phyloP scores from a whole-genome alignment of 1,140 invertebrate genomes.

The Zaprionus inermis region DNA sequence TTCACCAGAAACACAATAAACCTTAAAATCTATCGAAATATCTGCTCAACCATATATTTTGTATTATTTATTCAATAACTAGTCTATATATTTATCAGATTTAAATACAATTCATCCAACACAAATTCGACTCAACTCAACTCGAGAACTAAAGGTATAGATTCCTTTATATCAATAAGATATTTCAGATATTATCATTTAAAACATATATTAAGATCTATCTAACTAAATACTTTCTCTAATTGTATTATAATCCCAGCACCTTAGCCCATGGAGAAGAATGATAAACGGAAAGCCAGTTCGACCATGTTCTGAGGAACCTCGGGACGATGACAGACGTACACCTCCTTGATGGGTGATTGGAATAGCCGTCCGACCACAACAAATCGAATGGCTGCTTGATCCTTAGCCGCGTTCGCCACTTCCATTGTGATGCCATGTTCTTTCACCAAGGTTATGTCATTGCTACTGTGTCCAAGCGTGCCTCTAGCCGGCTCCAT shows the following conservation, averaged over 20 bases:
- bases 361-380: slow-evolving; percentile 88
- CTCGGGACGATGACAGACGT: slow-evolving; percentile 91
- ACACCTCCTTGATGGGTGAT: slow-evolving; percentile 90
- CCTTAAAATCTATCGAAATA: neutral
- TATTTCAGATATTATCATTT: no score
- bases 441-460: slow-evolving; percentile 88
- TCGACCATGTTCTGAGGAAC: slow-evolving; percentile 92
- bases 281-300: slow-evolving; percentile 90
- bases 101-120: no score
- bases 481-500: slow-evolving; percentile 84
- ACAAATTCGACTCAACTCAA: no score
- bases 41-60: no score
- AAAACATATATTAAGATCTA: no score
- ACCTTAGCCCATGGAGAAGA: slow-evolving; percentile 77
- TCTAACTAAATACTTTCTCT: no score
- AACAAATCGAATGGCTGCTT: slow-evolving; percentile 47
- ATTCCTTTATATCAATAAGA: no score
- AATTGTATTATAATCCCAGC: no score
- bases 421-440: slow-evolving; percentile 69
- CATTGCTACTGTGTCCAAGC: slow-evolving; percentile 85
- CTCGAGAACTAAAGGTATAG: no score
- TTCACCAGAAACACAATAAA: neutral
- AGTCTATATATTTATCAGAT: no score
- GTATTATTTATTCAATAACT: no score
- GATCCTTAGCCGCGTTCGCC: slow-evolving; percentile 25